Evolutionary conservation across 2,113 vertebrate species (phyloP).

Genomic region (Mystacornis crossleyi): DNA sequence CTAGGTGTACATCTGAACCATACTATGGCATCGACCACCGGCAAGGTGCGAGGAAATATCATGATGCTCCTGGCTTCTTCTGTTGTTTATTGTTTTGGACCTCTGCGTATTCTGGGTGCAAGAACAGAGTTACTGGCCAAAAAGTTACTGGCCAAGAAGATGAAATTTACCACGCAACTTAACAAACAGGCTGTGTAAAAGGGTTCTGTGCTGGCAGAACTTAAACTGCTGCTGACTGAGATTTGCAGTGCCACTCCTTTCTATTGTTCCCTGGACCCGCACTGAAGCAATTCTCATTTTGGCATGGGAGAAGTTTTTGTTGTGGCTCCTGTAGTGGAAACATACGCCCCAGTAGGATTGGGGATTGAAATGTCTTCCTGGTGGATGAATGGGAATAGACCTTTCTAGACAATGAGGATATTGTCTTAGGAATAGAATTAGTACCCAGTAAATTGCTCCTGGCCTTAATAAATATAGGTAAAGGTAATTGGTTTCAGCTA

Average conservation of each 20-base stretch:
- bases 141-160: fast-evolving
- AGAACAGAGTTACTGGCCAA: neutral
- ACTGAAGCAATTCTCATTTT: neutral
- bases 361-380: neutral
- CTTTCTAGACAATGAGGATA: neutral
- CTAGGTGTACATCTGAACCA: neutral
- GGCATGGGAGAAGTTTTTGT: neutral
- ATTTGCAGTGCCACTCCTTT: neutral
- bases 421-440: neutral
- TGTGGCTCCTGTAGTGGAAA: neutral
- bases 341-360: neutral
- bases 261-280: neutral
- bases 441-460: neutral
- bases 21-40: neutral
- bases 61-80: neutral
- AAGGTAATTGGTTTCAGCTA: conserved; percentile 1
- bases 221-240: neutral
- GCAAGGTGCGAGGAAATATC: neutral
- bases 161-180: neutral
- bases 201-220: neutral
- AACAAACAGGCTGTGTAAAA: neutral
- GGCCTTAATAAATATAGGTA: neutral
- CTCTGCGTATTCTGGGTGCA: neutral
- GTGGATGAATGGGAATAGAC: neutral
- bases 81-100: neutral